Evolutionary conservation across 2,888 invertebrate genomes (phyloP).

Genomic region (Atethmia centrago): DNA sequence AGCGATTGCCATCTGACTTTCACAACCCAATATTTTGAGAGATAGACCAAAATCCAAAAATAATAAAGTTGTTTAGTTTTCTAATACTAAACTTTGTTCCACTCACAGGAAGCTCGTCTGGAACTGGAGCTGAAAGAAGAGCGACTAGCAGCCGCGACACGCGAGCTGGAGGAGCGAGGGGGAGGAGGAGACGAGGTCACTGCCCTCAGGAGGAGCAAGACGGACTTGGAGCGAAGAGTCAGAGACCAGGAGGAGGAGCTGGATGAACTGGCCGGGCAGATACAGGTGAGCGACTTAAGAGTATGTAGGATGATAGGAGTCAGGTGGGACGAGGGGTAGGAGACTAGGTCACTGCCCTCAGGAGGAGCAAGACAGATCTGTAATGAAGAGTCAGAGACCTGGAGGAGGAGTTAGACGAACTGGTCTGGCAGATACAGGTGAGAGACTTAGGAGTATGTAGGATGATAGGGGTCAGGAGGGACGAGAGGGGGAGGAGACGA

Average conservation of each 20-base stretch:
- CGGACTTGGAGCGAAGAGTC: slow-evolving; percentile 96
- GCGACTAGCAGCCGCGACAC: slow-evolving; percentile 94
- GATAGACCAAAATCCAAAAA: not conserved
- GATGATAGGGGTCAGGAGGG: no score
- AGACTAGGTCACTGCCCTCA: slow-evolving; percentile 95
- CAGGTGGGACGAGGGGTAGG: slow-evolving; percentile 90
- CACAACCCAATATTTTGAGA: not conserved
- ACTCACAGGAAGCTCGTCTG: slow-evolving; percentile 93
- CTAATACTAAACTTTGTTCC: not conserved
- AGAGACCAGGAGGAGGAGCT: slow-evolving; percentile 98
- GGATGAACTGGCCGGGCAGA: slow-evolving; percentile 98
- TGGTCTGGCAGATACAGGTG: slow-evolving; percentile 96
- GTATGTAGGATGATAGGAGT: not conserved
- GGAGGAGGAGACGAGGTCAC: slow-evolving; percentile 97
- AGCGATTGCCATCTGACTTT: not conserved
- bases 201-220: slow-evolving; percentile 94
- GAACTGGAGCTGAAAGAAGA: slow-evolving; percentile 97
- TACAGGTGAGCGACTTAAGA: slow-evolving; percentile 83
- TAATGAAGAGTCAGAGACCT: slow-evolving; percentile 96
- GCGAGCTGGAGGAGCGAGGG: slow-evolving; percentile 96
- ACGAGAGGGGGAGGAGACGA: slow-evolving; percentile 96
- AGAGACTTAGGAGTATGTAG: no score
- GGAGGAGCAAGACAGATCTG: slow-evolving; percentile 96
- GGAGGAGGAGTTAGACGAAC: slow-evolving; percentile 98
- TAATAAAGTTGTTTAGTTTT: not conserved